Conservation (phyloP, 2,797 vertebrate genomes). For the Premnoplex brunnescens region DNA sequence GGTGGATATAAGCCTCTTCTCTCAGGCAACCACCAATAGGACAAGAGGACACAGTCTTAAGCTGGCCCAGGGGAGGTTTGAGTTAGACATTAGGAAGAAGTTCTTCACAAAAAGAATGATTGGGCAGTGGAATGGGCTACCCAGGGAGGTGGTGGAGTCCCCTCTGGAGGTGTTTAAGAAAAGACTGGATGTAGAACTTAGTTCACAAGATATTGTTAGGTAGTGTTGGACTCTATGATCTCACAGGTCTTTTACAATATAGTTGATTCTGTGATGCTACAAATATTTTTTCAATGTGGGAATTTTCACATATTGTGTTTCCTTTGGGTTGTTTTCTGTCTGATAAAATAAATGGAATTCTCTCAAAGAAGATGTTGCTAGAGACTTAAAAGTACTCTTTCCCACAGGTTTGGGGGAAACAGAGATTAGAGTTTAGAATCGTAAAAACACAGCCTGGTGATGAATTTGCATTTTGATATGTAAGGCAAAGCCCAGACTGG, state of each 20-base stretch:
- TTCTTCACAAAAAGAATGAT: background rate
- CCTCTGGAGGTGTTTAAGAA: background rate
- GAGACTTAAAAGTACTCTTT: background rate
- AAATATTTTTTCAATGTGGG: background rate
- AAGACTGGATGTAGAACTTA: background rate
- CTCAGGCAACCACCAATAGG: background rate
- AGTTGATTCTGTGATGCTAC: background rate
- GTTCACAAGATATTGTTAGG: background rate
- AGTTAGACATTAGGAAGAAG: background rate
- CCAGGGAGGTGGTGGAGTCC: background rate
- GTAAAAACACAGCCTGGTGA: background rate
- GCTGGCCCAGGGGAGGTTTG: background rate
- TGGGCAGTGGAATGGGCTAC: background rate
- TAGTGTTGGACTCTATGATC: background rate
- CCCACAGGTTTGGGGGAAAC: background rate
- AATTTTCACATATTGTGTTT: background rate
- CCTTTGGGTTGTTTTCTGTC: background rate
- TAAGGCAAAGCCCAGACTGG: background rate
- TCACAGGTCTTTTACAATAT: background rate
- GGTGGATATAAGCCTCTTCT: background rate
- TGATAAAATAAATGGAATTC: background rate
- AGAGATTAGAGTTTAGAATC: background rate
- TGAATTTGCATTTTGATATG: background rate
- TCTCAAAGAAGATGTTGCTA: background rate
- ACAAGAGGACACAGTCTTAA: background rate